A percentile compares a stretch with the other conserved stretches of the same genome.
Conservation (phyloP, 2,113 vertebrate species). For the Anas platyrhynchos region DNA sequence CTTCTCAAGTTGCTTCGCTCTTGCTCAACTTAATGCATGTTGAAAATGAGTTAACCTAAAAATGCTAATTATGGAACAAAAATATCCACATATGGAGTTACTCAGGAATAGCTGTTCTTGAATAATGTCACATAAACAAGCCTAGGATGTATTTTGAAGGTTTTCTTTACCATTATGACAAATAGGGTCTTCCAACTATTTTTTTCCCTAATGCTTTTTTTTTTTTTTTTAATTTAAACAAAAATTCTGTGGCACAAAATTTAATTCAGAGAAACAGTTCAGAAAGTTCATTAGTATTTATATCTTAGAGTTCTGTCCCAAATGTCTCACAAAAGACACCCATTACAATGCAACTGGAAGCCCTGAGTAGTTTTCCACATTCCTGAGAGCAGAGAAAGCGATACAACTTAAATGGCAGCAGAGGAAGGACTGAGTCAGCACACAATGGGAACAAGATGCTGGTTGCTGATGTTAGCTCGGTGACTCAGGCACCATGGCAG, state of each 20-base stretch:
- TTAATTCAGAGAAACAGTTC: neutral
- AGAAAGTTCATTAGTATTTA: neutral
- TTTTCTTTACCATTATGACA: neutral
- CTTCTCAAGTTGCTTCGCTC: neutral
- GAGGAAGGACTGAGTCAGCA: neutral
- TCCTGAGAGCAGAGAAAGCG: neutral
- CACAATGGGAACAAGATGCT: neutral
- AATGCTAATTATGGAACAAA: neutral
- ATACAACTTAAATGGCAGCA: neutral
- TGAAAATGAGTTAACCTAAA: conserved; percentile 4
- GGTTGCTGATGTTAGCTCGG: neutral
- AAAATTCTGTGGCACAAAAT: neutral
- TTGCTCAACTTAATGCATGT: neutral
- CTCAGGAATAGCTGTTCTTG: neutral
- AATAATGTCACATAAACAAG: neutral
- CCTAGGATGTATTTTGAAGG: neutral
- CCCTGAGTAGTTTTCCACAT: neutral
- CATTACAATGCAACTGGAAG: neutral
- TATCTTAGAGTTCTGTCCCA: neutral
- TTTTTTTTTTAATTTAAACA: neutral
- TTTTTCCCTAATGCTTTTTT: neutral
- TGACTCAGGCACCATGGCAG: conserved; percentile 30
- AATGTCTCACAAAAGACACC: neutral
- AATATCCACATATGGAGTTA: neutral
- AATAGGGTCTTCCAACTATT: neutral